Base-by-base conservation (phyloP, 2,113 vertebrate genomes). In the Cyprinodon brontotheroides region DNA sequence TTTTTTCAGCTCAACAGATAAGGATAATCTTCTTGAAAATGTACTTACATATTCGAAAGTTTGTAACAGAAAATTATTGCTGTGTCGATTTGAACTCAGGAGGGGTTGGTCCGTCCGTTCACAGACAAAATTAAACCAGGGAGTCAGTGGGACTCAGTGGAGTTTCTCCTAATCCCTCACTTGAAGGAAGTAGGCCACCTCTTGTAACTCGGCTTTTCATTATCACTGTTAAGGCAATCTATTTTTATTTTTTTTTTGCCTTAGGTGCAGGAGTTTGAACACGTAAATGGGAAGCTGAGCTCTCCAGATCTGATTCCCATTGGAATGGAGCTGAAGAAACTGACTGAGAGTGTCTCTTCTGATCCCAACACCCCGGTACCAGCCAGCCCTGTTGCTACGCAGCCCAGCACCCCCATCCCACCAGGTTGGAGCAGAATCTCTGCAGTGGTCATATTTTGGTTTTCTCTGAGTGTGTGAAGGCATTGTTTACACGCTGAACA, bases 221-320 rank as follows among this genome's bases (percentile, higher is more conserved):
- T 8, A 60, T 71, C 5, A 64, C 14, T 62, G 11, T 37, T 37
- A 20, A 81, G 38, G 4, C 4, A 11, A 43, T 43, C 29, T 72
- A 7, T 57, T 65, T 60, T 7, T 41, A 14, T 37, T 37, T 61
- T 2, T 64, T 17, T 59, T 22, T 37, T 61, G 15, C 60, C 65
- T 14, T 75, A 99, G 98, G 98, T 99, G 9, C 98, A 99, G 86
- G 98, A 99, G 85, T 99, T 99, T 1, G 97, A 99, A 80, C 97
- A 97, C 0, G 96, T 99, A n/a, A 99, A 99, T 0, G 98, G 98
- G 10, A 98, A 97, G 87, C 95, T 96, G 91, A 99, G 98, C 85
- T 98, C 96, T 47, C 97, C 97, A 0, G 98, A 98, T 73, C 74
- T 98, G 85, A 93, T 97, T 78, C 95, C 96, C 0, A 95, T 96